phyloP scores from a whole-genome alignment of 2,113 vertebrate species.

The Acrocephalus kingi region DNA sequence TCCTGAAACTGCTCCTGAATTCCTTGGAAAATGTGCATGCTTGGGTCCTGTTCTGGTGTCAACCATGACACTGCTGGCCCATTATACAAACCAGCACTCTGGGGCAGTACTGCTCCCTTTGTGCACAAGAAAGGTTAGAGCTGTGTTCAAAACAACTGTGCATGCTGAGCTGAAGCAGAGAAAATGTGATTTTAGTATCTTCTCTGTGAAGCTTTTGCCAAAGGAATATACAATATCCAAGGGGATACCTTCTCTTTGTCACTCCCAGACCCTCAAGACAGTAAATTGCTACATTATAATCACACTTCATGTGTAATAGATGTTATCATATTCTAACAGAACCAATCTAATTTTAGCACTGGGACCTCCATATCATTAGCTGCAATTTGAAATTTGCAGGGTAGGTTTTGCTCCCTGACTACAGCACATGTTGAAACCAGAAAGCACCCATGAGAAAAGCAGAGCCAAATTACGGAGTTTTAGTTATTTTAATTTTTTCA shows the following conservation, averaged over 20 bases:
- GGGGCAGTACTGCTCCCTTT: not conserved
- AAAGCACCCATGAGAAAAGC: not conserved
- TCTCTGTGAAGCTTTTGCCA: not conserved
- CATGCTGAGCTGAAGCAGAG: not conserved
- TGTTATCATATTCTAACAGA: not conserved
- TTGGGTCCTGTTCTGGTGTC: not conserved
- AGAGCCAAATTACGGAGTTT: not conserved
- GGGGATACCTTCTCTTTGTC: not conserved
- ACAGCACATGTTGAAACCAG: not conserved
- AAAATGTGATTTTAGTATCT: not conserved
- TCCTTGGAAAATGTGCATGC: not conserved
- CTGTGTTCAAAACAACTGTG: not conserved
- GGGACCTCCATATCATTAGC: not conserved
- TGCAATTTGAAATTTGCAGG: not conserved
- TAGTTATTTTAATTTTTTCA: not conserved
- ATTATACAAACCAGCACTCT: not conserved
- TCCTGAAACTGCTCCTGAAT: not conserved
- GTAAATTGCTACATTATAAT: not conserved
- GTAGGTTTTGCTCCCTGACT: not conserved
- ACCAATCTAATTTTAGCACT: not conserved
- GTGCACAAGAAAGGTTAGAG: not conserved
- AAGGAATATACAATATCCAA: not conserved
- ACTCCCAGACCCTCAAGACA: not conserved
- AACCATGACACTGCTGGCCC: not conserved
- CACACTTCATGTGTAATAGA: accelerated